Conservation (phyloP, 2,888 invertebrate genomes). For the Argynnis bischoffii region DNA sequence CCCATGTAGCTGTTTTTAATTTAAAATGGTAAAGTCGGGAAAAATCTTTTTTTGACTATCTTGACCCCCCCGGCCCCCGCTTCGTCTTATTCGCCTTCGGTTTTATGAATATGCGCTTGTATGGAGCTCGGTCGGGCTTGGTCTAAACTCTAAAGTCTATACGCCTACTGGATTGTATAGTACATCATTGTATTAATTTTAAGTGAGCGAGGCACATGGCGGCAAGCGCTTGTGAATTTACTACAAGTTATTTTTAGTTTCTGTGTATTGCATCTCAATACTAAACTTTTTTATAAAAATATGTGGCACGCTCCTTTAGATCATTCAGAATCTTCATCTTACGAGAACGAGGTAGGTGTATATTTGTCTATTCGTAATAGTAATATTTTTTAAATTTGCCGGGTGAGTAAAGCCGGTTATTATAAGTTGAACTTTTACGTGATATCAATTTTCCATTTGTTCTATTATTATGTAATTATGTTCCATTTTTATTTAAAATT, state of each 20-base stretch:
- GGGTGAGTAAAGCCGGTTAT: conserved; percentile 10
- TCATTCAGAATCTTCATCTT: background rate
- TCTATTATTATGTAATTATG: conserved; percentile 31
- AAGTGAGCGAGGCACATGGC: conserved; percentile 29
- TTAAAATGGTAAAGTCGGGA: too few relatives aligned
- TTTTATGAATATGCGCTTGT: too few relatives aligned
- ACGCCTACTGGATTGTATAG: too few relatives aligned
- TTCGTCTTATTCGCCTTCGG: too few relatives aligned
- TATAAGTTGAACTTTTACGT: conserved; percentile 2
- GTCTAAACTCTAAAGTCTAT: too few relatives aligned
- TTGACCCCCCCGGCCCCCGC: too few relatives aligned
- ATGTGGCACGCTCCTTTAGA: conserved; percentile 9
- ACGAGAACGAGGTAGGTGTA: conserved; percentile 4
- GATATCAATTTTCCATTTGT: conserved; percentile 1
- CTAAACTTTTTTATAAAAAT: background rate
- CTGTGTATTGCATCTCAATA: background rate
- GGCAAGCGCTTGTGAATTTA: conserved; percentile 18
- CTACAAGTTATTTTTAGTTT: conserved; percentile 13
- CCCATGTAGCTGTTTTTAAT: too few relatives aligned
- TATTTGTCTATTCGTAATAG: conserved; percentile 1
- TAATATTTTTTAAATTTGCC: conserved; percentile 11
- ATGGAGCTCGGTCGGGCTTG: too few relatives aligned
- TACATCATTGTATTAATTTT: background rate
- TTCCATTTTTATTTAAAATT: conserved; percentile 24
- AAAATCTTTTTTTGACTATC: too few relatives aligned